Conservation (phyloP, 2,113 vertebrate genomes). For the Oryzias javanicus region DNA sequence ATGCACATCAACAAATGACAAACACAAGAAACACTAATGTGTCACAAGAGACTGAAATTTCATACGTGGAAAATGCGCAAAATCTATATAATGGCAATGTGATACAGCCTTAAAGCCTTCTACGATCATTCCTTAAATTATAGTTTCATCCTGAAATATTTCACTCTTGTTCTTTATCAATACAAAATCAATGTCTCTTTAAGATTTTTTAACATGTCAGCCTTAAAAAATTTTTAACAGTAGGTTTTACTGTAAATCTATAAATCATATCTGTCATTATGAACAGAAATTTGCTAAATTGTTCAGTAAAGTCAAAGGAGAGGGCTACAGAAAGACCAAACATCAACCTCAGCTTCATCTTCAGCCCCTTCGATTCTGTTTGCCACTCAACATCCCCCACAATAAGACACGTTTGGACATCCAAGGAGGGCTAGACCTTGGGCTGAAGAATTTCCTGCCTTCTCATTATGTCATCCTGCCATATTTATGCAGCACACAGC, state of each 20-base stretch:
- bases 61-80: no score
- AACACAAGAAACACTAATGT: no score
- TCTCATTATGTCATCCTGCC: slow-evolving; percentile 25
- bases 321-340: background rate
- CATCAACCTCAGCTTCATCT: background rate
- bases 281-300: background rate
- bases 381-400: background rate
- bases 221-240: no score
- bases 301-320: background rate
- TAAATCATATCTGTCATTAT: background rate
- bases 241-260: background rate
- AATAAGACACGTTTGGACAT: background rate
- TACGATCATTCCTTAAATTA: no score
- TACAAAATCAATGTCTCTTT: no score
- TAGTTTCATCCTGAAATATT: no score
- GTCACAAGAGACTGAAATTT: no score
- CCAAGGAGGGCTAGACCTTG: slow-evolving; percentile 10
- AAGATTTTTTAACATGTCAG: no score
- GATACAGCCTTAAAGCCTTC: no score
- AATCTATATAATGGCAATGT: no score
- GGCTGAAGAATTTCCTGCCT: slow-evolving; percentile 10
- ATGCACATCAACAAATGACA: no score
- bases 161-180: no score
- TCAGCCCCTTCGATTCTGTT: slow-evolving; percentile 3
- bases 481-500: slow-evolving; percentile 30